Evolutionary conservation across 2,888 invertebrate genomes (phyloP).

Genomic region (Parochlus steinenii): DNA sequence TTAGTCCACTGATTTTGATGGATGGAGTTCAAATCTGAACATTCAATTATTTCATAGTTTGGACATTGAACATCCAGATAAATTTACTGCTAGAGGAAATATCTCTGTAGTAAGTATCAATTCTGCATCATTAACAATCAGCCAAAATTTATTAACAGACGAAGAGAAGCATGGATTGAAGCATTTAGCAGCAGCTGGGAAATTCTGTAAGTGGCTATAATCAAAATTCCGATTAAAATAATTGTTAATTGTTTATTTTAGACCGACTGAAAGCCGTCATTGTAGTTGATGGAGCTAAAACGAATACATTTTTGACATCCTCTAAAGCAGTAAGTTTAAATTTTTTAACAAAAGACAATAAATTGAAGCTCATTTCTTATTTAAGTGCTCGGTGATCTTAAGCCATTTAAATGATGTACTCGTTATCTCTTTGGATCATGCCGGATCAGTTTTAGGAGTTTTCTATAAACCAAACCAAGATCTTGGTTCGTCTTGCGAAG

Average conservation of each 20-base stretch:
- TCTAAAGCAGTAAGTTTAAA: slow-evolving; percentile 48
- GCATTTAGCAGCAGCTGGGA: slow-evolving; percentile 47
- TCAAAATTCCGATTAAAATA: too few species aligned
- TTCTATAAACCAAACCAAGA: slow-evolving; percentile 50
- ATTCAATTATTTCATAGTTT: slow-evolving; percentile 54
- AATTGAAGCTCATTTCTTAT: slow-evolving; percentile 12
- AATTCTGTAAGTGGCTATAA: too few species aligned
- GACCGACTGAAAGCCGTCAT: slow-evolving; percentile 55
- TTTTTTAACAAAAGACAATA: slow-evolving; percentile 7
- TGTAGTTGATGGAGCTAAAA: slow-evolving; percentile 46
- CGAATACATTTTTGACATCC: slow-evolving; percentile 57
- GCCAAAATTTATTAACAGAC: slow-evolving; percentile 40
- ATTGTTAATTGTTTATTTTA: too few species aligned
- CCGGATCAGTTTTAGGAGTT: slow-evolving; percentile 61
- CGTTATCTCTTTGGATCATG: slow-evolving; percentile 62
- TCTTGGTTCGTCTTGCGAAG: slow-evolving; percentile 43
- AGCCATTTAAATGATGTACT: slow-evolving; percentile 62
- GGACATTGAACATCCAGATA: slow-evolving; percentile 33
- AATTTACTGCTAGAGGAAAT: slow-evolving; percentile 48
- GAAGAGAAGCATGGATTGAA: slow-evolving; percentile 34
- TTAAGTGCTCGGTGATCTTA: slow-evolving; percentile 54
- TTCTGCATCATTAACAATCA: slow-evolving; percentile 42
- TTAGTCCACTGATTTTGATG: too few species aligned
- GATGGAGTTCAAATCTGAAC: too few species aligned
- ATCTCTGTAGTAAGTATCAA: slow-evolving; percentile 53